A percentile compares a stretch with the other conserved stretches of the same genome.
Evolutionary conservation across 2,888 invertebrate species (phyloP).

Genomic region (Apoda limacodes): DNA sequence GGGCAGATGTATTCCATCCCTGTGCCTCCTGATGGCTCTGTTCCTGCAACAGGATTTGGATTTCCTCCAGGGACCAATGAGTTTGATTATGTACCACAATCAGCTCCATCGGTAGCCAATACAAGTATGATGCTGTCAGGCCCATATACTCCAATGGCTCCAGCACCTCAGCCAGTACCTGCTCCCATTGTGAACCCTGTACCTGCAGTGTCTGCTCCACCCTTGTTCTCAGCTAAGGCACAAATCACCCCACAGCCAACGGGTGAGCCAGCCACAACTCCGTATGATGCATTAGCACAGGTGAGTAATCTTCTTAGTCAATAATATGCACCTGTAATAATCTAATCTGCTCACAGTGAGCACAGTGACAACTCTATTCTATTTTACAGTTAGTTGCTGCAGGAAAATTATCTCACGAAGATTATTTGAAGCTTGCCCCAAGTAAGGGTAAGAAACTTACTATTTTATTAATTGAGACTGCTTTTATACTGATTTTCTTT

Average conservation of each 20-base stretch:
- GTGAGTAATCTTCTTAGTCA: slow-evolving; percentile 32
- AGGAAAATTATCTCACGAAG: slow-evolving; percentile 56
- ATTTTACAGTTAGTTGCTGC: slow-evolving; percentile 61
- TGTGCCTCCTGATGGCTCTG: too few species aligned
- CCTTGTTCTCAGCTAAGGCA: slow-evolving; percentile 27
- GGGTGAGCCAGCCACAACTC: slow-evolving; percentile 24
- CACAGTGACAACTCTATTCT: slow-evolving; percentile 17
- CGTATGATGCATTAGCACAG: slow-evolving; percentile 55
- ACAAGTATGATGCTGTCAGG: slow-evolving; percentile 9
- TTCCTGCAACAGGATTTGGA: too few species aligned
- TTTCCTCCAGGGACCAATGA: too few species aligned
- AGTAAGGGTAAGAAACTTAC: slow-evolving; percentile 60
- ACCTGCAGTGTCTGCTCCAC: slow-evolving; percentile 15
- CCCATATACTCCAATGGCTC: slow-evolving; percentile 18
- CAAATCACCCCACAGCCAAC: slow-evolving; percentile 20
- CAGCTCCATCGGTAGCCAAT: slow-evolving; percentile 11
- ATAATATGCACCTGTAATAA: too few species aligned
- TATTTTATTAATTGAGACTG: too few species aligned
- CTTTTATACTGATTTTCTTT: too few species aligned
- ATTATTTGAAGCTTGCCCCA: slow-evolving; percentile 56
- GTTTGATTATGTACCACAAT: slow-evolving; percentile 32
- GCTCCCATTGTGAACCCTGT: slow-evolving; percentile 19
- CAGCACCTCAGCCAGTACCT: slow-evolving; percentile 28
- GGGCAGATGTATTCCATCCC: too few species aligned
- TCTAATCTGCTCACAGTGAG: slow-evolving; percentile 2